These are phyloP conservation scores for Dasyurus viverrinus DNA, from an alignment of 2,113 vertebrate species.

Conservation along the genomic window DNA sequence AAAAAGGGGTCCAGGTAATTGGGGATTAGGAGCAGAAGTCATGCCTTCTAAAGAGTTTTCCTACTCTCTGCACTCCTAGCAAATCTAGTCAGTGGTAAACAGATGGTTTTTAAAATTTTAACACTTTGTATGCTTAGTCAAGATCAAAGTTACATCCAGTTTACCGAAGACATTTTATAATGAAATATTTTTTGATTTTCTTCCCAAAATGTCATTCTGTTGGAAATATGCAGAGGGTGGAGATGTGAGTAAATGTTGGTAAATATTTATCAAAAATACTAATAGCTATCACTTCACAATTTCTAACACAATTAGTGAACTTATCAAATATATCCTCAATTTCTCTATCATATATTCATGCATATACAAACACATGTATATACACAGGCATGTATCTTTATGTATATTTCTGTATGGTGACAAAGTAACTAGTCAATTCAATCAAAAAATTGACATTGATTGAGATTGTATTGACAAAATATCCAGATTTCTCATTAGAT, in stretches of 20 bases:
- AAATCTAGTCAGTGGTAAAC: neutral
- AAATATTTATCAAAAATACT: neutral
- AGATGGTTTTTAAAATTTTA: neutral
- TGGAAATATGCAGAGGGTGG: neutral
- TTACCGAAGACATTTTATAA: neutral
- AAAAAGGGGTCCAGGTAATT: neutral
- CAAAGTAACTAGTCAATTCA: neutral
- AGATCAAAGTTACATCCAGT: neutral
- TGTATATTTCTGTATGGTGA: neutral
- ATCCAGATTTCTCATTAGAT: neutral
- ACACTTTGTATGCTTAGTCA: neutral
- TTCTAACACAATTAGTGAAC: neutral
- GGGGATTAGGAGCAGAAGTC: neutral
- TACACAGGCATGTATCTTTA: neutral
- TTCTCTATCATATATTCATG: neutral
- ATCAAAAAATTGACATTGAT: neutral
- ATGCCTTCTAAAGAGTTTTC: neutral
- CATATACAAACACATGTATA: neutral
- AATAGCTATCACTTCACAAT: neutral
- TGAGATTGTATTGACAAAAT: no score
- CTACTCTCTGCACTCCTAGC: neutral
- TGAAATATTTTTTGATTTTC: neutral
- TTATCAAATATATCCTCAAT: neutral
- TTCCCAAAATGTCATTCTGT: neutral
- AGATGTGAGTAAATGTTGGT: neutral